Base-by-base conservation (phyloP, 2,888 invertebrate species). In the Artemia sinica region DNA sequence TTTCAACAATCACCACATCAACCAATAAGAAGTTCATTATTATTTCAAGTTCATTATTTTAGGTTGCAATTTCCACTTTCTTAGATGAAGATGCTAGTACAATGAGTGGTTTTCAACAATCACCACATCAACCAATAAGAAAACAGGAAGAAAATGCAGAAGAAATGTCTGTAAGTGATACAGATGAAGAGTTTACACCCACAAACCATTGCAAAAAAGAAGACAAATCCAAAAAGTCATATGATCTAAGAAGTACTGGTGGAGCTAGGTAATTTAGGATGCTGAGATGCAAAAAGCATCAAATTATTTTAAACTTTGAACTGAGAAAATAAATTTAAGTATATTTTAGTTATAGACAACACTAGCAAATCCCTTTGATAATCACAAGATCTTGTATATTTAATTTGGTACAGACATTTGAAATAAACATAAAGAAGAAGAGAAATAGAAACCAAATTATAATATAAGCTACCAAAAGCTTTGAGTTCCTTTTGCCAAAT, bases 91-190 rank as follows among this genome's bases (percentile, higher is more conserved):
- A 58, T 10, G 63, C n/a, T 58, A 9, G 14, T 9, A n/a, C 63
- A 58, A 28, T 28, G n/a, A n/a, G 8, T 18, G 63, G 28, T 9
- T 18, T 18, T 10, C 14, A 18, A 18, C 63, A n/a, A 58, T n/a
- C 63, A 58, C 14, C 63, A 58, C 28, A n/a, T 10, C 63, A 58
- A 28, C 63, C 63, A 10, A 28, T 18, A 10, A 58, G 63, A 11
- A n/a, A 28, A 58, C 63, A 58, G 28, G 63, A 58, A 58, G 63
- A 58, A 58, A 58, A 58, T 18, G 28, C 28, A 9, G 63, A 58
- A 58, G 63, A 58, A 58, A 28, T 58, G 63, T 58, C 63, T 58
- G 63, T 58, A 58, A 58, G 63, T 58, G 63, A 58, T 10, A 58
- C 63, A 58, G 63, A 58, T 58, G 63, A 58, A 10, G 63, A 58